Percentiles rank a stretch among this genome's conserved stretches.
These are phyloP conservation scores for Monoplex corrugatus DNA, from an alignment of 2,888 invertebrate species.

Conservation along the genomic window DNA sequence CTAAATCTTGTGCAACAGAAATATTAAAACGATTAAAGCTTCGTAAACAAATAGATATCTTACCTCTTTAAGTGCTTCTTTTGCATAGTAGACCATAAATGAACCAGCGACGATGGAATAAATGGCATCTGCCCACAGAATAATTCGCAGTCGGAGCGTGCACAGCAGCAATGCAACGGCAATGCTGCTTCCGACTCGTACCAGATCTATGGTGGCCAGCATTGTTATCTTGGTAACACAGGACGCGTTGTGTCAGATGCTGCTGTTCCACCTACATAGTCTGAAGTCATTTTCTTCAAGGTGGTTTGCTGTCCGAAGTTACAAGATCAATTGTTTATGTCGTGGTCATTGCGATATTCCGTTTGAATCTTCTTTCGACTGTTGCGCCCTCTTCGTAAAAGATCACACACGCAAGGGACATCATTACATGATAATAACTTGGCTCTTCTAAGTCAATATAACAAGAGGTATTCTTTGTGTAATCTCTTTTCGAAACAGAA, in stretches of 20 bases:
- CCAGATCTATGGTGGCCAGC: slow-evolving; percentile 27
- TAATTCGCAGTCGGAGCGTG: slow-evolving; percentile 6
- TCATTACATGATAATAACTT: neutral
- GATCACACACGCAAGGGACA: neutral
- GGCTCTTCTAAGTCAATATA: too few relatives aligned
- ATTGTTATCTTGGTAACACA: slow-evolving; percentile 24
- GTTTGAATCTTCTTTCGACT: slow-evolving; percentile 29
- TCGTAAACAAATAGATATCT: neutral
- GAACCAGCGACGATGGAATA: slow-evolving; percentile 19
- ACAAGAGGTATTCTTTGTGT: too few relatives aligned
- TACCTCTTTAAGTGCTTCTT: slow-evolving; percentile 31
- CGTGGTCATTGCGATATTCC: slow-evolving; percentile 10
- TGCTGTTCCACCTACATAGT: neutral
- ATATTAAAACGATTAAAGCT: neutral
- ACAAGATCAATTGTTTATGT: neutral
- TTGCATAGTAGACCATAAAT: neutral
- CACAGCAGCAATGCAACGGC: slow-evolving; percentile 29
- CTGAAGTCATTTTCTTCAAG: slow-evolving; percentile 18
- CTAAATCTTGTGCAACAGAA: neutral
- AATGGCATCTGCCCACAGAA: slow-evolving; percentile 26
- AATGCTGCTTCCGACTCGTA: neutral
- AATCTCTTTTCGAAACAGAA: too few relatives aligned
- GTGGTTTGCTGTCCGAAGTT: neutral
- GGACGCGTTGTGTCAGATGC: neutral
- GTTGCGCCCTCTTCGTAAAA: slow-evolving; percentile 17